Base-by-base conservation (phyloP, 2,888 invertebrate genomes). In the Celastrina argiolus region DNA sequence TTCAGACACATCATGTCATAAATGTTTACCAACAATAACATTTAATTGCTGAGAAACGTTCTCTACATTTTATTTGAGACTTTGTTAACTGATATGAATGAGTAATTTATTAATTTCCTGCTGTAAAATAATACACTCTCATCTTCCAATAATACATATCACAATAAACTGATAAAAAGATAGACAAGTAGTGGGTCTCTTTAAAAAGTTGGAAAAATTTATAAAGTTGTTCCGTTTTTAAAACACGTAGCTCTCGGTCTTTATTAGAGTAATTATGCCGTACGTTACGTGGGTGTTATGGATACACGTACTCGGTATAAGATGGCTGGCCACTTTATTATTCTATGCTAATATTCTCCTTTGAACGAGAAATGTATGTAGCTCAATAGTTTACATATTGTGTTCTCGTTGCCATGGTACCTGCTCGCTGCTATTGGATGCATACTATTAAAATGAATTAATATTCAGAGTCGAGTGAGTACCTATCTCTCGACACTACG, bases 301-400 rank as follows among this genome's bases (percentile, higher is more conserved):
- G 26, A 39, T 61, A 36, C 36, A 36, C 59, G 61, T 61, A 36
- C 51, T 61, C 36, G 61, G 59, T 61, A 61, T 61, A 61, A 61
- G 61, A 39, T 36, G 39, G 61, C 61, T 18, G 22, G 39, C 61
- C 36, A 61, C 61, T 61, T 61, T 61, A 61, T 61, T 61, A 61
- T 61, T 39, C 61, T 61, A 61, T 61, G 61, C 61, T 61, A 61
- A 61, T 61, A 61, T 39, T 39, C 61, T 61, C 61, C 61, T 61
- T 61, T 61, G 61, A 61, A 61, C 39, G 39, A 61, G 39, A 61
- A 61, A 61, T 39, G 61, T 61, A 18, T 61, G 22, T 39, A 18
- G 61, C 61, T 61, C 61, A 31, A 39, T 61, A 61, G 61, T 61
- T 61, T 61, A 61, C 61, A 61, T 61, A 61, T 61, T 61, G 61